Base-by-base conservation (phyloP, 2,113 vertebrate genomes). In the Oryzias curvinotus region DNA sequence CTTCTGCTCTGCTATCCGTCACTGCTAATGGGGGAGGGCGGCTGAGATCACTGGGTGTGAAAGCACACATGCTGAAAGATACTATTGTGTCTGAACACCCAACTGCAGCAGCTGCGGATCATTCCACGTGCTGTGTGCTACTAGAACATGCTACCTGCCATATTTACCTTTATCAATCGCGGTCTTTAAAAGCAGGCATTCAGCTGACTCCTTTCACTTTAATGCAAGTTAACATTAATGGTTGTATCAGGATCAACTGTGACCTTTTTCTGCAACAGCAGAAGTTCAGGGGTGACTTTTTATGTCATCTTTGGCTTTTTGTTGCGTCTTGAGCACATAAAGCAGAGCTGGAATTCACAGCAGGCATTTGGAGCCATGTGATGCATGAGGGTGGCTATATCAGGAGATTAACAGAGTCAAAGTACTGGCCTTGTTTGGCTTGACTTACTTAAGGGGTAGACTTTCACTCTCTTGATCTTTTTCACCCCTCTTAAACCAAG, bases 331-430 rank as follows among this genome's bases (percentile, higher is more conserved):
- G 17, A 5, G 48, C 28, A 48, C 23, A 21, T 6, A 56, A 50
- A 52, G 26, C 51, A 49, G 48, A 64, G 46, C 30, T 57, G 18
- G 30, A 36, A 17, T 19, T 15, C 49, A 28, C 51, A 25, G 13
- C 28, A 56, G 48, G 7, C 57, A 45, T 48, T 53, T 25, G 52
- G 46, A 62, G 61, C 51, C n/a, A 18, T 66, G 72, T 58, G 30
- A 41, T 43, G 25, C 55, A 26, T 57, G 30, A 16, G 63, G 14
- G 61, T 58, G 57, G 36, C 58, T 62, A 48, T 65, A 43, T 42
- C 7, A 61, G 45, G 59, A 83, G 83, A 85, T 85, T 86, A 85
- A 68, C 48, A 15, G 77, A 75, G 76, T 83, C 80, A 73, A 56
- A 69, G 68, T 60, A 47, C 53, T 72, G 70, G 5, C 58, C 56